Base-by-base conservation (phyloP, 2,113 vertebrate species). In the Crotalus viridis region DNA sequence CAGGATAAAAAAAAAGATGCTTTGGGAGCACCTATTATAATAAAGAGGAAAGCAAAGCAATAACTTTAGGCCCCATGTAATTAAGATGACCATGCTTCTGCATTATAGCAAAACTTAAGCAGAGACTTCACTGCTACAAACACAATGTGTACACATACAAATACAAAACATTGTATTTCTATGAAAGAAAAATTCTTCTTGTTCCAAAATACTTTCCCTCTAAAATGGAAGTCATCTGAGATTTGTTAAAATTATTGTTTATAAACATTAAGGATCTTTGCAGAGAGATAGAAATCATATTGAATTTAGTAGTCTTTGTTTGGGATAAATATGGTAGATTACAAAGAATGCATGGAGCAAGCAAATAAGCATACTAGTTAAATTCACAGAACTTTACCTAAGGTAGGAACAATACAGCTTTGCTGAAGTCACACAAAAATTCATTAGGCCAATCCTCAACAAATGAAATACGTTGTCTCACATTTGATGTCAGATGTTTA, bases 331-430 rank as follows among this genome's bases (percentile, higher is more conserved):
- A 48, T 17, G 28, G 21, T 33, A 89, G 3, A 33, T 64, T 15
- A 52, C 39, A 21, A 81, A 64, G 10, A 52, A 48, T 57, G 39
- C 43, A 85, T 51, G 39, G 26, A 28, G 28, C 59, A 92, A 51
- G 13, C 22, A 59, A 22, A 39, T 43, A 59, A 57, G 5, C 54
- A 86, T 3, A 1, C 21, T 43, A 85, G 56, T 33, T 85, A 59
- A 93, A 90, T 90, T 90, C 92, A 93, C 0, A 61, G 43, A 64
- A 39, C 33, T 93, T 90, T 93, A 86, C 88, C 61, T 90, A 85
- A 8, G 17, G 52, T 59, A 33, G 55, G 74, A 86, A 90, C 10
- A 90, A 21, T 61, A 51, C 46, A 90, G 43, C 43, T 56, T 90
- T 85, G 33, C 5, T 24, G 12, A 92, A 39, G 4, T 52, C 22